phyloP scores from a whole-genome alignment of 2,797 vertebrate genomes.

The Falco novaeseelandiae region DNA sequence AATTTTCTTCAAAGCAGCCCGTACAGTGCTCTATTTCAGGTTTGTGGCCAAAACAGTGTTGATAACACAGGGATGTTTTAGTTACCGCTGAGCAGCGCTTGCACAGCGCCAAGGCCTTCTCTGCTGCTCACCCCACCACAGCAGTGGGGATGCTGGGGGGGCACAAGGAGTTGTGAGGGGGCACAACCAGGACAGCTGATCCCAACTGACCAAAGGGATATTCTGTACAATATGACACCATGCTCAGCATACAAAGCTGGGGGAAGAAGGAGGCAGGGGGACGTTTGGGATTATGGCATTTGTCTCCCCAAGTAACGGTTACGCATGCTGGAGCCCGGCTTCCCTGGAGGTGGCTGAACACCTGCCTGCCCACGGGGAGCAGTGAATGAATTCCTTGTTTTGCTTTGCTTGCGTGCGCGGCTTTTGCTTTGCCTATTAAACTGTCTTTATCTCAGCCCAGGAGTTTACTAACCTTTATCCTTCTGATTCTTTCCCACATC shows the following conservation, averaged over 20 bases:
- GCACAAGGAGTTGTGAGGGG: too few relatives aligned
- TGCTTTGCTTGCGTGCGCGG: accelerated
- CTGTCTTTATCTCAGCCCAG: background rate
- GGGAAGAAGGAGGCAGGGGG: background rate
- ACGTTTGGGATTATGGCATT: accelerated
- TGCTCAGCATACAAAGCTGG: background rate
- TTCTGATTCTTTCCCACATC: background rate
- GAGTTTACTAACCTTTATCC: background rate
- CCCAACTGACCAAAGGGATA: too few relatives aligned
- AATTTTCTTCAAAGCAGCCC: too few relatives aligned
- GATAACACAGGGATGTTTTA: background rate
- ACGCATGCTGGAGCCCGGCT: background rate
- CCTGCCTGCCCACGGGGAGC: background rate
- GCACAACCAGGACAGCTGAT: too few relatives aligned
- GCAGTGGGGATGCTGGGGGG: too few relatives aligned
- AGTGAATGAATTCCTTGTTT: background rate
- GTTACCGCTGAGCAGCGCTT: background rate
- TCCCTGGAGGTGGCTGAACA: background rate
- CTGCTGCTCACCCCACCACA: background rate
- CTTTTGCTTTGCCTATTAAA: background rate
- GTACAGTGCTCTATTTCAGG: background rate
- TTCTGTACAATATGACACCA: too few relatives aligned
- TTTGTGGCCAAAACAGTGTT: background rate
- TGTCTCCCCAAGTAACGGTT: background rate
- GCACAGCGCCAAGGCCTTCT: background rate